Percentiles rank a stretch among this genome's conserved stretches.
These are phyloP conservation scores for Salarias fasciatus DNA, from an alignment of 2,797 vertebrate species.

Conservation along the genomic window DNA sequence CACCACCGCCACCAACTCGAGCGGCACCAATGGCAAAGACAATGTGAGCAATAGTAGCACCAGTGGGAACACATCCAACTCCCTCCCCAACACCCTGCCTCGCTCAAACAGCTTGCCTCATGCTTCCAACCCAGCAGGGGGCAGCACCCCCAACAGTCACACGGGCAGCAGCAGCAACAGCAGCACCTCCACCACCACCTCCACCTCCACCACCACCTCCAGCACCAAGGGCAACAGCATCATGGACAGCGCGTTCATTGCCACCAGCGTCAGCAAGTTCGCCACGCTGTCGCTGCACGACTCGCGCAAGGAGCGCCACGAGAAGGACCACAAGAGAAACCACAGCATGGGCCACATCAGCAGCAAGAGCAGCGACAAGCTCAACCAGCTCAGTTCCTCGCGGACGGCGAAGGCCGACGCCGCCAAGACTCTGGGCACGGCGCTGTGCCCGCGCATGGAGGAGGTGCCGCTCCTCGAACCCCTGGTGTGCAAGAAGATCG, in stretches of 20 bases:
- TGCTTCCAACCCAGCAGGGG: conserved; percentile 87
- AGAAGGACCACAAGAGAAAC: conserved; percentile 98
- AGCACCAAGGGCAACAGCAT: conserved; percentile 83
- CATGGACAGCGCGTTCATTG: conserved; percentile 88
- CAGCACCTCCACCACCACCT: conserved; percentile 59
- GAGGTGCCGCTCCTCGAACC: conserved; percentile 97
- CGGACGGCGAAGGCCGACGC: conserved; percentile 90
- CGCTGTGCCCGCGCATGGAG: conserved; percentile 96
- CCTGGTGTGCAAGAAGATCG: conserved; percentile 99
- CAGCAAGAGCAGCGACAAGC: conserved; percentile 99
- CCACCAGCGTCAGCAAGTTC: conserved; percentile 96
- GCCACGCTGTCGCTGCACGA: conserved; percentile 96
- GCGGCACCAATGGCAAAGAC: conserved; percentile 85
- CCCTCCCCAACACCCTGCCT: conserved; percentile 89
- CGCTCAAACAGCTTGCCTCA: conserved; percentile 98
- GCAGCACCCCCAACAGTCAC: conserved; percentile 89
- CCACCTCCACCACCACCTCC: conserved; percentile 1
- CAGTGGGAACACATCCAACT: conserved; percentile 83
- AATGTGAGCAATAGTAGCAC: conserved; percentile 74
- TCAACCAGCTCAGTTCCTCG: conserved; percentile 89
- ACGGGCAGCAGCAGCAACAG: conserved; percentile 88
- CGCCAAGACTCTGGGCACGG: conserved; percentile 94
- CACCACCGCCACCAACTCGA: conserved; percentile 54
- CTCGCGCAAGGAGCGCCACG: conserved; percentile 93
- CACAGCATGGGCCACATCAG: conserved; percentile 99